These are phyloP conservation scores for Eulemur mongoz DNA, from an alignment of 2,797 vertebrate genomes.

Conservation along the genomic window DNA sequence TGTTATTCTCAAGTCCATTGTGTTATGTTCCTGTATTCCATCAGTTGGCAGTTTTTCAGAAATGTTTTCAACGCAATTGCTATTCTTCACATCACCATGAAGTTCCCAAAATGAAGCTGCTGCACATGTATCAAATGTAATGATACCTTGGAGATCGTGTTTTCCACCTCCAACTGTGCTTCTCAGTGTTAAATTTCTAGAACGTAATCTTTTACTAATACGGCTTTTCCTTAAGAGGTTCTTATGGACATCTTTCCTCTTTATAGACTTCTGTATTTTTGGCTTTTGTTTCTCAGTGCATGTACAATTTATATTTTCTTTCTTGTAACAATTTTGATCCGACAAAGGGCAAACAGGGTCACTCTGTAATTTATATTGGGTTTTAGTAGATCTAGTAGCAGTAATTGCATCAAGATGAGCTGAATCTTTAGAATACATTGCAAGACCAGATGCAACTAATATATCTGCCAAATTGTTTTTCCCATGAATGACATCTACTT, in stretches of 20 bases:
- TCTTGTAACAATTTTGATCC: not conserved
- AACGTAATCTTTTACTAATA: conserved; percentile 23
- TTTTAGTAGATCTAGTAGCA: not conserved
- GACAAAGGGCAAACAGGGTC: not conserved
- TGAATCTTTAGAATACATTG: conserved; percentile 54
- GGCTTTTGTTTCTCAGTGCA: conserved; percentile 7
- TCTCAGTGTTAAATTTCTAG: conserved; percentile 39
- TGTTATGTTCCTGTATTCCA: not conserved
- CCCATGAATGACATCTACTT: conserved; percentile 86
- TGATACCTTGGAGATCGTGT: not conserved
- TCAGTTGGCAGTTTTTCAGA: conserved; percentile 9
- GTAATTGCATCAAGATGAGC: conserved; percentile 14
- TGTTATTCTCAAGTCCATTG: not conserved
- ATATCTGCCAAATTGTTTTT: conserved; percentile 82
- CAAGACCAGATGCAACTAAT: conserved; percentile 81
- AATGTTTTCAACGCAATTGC: not conserved
- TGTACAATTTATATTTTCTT: not conserved
- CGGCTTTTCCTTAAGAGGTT: not conserved
- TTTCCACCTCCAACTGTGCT: conserved; percentile 34
- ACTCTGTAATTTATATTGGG: not conserved
- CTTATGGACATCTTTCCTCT: conserved; percentile 47
- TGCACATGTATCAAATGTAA: not conserved
- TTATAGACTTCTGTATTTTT: conserved; percentile 27
- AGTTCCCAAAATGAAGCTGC: not conserved
- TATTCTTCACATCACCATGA: not conserved